A percentile compares a stretch with the other conserved stretches of the same genome.
phyloP scores from a whole-genome alignment of 2,113 vertebrate species.

The Cephalopterus ornatus region DNA sequence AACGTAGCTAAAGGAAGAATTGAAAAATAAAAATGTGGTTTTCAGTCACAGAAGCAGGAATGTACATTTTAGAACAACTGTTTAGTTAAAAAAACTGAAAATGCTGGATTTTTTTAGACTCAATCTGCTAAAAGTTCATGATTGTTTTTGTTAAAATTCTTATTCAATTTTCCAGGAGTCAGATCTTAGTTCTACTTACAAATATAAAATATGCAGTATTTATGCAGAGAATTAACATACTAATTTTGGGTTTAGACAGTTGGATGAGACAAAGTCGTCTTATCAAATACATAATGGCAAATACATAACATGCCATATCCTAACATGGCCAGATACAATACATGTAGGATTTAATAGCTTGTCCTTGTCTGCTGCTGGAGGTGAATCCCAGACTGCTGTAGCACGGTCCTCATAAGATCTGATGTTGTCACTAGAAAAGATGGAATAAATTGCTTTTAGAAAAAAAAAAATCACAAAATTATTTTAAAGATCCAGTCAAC shows the following conservation, averaged over 20 bases:
- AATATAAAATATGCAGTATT: background rate
- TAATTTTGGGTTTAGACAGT: background rate
- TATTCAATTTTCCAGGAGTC: background rate
- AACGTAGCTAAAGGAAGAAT: background rate
- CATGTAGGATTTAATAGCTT: background rate
- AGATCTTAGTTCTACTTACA: background rate
- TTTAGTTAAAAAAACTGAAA: background rate
- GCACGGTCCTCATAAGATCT: slow-evolving; percentile 12
- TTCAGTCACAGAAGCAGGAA: background rate
- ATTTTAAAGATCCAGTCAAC: background rate
- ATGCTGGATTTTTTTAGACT: background rate
- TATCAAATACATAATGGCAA: background rate
- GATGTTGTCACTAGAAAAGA: slow-evolving; percentile 18
- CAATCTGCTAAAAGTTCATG: background rate
- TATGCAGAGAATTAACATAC: background rate
- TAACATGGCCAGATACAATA: background rate
- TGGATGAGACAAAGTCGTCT: background rate
- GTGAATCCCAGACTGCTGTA: background rate
- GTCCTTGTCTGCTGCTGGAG: background rate
- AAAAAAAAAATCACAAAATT: background rate
- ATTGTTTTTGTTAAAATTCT: background rate
- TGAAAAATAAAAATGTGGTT: background rate
- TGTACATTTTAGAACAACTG: background rate
- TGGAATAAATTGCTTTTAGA: slow-evolving; percentile 1
- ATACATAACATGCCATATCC: background rate